These are phyloP conservation scores for Arrhamphus sclerolepis DNA, from an alignment of 2,797 vertebrate species.

Conservation along the genomic window DNA sequence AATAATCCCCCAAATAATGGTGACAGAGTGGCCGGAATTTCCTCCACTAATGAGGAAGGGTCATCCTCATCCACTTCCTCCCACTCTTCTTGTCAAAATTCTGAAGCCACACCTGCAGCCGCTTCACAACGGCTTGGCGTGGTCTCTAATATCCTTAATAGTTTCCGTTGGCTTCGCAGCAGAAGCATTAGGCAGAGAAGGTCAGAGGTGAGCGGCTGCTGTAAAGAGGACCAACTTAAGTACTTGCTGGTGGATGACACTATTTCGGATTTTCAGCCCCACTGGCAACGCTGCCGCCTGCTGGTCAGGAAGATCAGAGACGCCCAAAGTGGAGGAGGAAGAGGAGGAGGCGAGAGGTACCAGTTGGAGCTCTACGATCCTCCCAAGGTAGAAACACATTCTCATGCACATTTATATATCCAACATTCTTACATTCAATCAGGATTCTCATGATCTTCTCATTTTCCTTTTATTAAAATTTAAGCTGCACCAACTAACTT, in stretches of 20 bases:
- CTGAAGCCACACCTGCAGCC: conserved; percentile 38
- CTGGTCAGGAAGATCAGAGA: conserved; percentile 84
- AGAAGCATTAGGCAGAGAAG: conserved; percentile 78
- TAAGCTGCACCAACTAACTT: too few species aligned
- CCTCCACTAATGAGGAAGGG: conserved; percentile 51
- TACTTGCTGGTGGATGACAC: conserved; percentile 93
- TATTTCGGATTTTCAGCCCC: conserved; percentile 87
- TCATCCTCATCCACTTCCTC: conserved; percentile 59
- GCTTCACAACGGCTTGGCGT: conserved; percentile 35
- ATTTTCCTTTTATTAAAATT: too few species aligned
- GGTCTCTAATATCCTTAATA: conserved; percentile 50
- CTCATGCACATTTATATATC: background rate
- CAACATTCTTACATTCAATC: too few species aligned
- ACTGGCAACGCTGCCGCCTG: conserved; percentile 92
- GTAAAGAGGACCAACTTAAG: conserved; percentile 88
- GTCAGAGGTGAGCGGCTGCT: conserved; percentile 78
- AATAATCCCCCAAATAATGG: conserved; percentile 49
- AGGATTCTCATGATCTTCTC: too few species aligned
- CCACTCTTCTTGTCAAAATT: conserved; percentile 51
- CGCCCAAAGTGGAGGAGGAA: conserved; percentile 42
- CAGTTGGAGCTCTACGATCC: conserved; percentile 94
- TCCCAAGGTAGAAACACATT: conserved; percentile 87
- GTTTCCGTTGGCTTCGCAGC: conserved; percentile 70
- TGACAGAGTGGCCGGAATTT: conserved; percentile 60
- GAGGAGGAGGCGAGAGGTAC: conserved; percentile 72